Percentiles rank a stretch among this genome's conserved stretches.
Evolutionary conservation across 2,113 vertebrate species (phyloP).

Genomic region (Columba janthina): DNA sequence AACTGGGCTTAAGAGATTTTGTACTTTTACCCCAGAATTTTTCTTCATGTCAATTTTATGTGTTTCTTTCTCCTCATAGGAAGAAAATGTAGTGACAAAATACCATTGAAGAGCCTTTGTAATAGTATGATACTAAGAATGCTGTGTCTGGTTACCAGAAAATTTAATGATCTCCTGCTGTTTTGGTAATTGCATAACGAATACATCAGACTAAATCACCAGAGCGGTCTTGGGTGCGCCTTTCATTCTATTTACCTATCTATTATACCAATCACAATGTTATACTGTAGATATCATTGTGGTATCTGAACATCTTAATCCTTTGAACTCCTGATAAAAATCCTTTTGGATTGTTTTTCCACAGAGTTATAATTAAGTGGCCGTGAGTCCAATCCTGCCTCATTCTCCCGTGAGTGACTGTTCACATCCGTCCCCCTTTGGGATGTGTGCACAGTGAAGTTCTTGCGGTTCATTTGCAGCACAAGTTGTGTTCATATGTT

Average conservation of each 20-base stretch:
- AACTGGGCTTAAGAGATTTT: neutral
- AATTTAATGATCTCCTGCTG: slow-evolving; percentile 97
- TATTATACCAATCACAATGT: slow-evolving; percentile 39
- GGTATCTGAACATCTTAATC: slow-evolving; percentile 39
- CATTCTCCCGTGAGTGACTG: neutral
- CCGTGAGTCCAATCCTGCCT: neutral
- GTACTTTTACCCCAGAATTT: neutral
- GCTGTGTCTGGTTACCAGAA: slow-evolving; percentile 80
- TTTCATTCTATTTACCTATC: slow-evolving; percentile 56
- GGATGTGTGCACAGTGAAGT: neutral
- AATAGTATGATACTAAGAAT: slow-evolving; percentile 77
- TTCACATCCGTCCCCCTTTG: neutral
- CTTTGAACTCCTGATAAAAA: slow-evolving; percentile 49
- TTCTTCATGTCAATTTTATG: slow-evolving; percentile 3
- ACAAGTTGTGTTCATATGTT: neutral
- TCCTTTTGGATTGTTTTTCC: slow-evolving; percentile 29
- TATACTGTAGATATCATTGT: slow-evolving; percentile 57
- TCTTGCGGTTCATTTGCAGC: neutral
- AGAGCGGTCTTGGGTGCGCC: slow-evolving; percentile 65
- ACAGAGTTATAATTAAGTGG: slow-evolving; percentile 31
- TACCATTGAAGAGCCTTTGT: slow-evolving; percentile 75
- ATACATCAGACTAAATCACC: slow-evolving; percentile 89
- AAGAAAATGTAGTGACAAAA: slow-evolving; percentile 77
- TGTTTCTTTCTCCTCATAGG: neutral
- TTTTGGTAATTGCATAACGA: slow-evolving; percentile 99